These are phyloP conservation scores for Spinibarbus caldwelli DNA, from an alignment of 2,797 vertebrate species.

Conservation along the genomic window DNA sequence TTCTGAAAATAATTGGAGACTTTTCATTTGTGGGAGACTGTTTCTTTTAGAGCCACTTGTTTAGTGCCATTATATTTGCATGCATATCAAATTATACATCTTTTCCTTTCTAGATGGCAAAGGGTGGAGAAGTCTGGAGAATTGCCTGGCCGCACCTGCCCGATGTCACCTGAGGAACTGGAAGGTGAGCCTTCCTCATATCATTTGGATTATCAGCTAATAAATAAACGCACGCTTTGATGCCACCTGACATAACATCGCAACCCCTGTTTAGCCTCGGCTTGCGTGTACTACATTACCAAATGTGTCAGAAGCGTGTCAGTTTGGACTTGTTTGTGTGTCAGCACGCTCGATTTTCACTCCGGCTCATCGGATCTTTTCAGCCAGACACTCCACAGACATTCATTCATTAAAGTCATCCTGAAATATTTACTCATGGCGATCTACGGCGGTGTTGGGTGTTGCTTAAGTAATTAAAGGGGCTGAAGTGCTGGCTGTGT, in stretches of 20 bases:
- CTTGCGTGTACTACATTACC: slow-evolving; percentile 1
- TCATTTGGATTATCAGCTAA: not conserved
- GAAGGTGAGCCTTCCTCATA: slow-evolving; percentile 71
- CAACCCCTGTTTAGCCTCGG: not conserved
- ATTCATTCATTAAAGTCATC: slow-evolving; percentile 66
- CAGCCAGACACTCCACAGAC: slow-evolving; percentile 60
- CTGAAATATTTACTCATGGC: slow-evolving; percentile 73
- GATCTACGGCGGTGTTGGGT: slow-evolving; percentile 62
- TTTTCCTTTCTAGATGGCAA: slow-evolving; percentile 71
- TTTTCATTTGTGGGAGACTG: not conserved
- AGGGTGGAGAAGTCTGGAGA: slow-evolving; percentile 64
- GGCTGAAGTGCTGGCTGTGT: slow-evolving; percentile 59
- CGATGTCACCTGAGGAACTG: slow-evolving; percentile 73
- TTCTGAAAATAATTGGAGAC: not conserved
- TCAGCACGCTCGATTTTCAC: slow-evolving; percentile 58
- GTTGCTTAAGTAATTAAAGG: slow-evolving; percentile 73
- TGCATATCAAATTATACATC: not conserved
- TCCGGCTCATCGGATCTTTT: slow-evolving; percentile 58
- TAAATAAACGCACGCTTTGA: slow-evolving; percentile 11
- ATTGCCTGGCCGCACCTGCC: slow-evolving; percentile 53
- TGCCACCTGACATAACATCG: slow-evolving; percentile 4
- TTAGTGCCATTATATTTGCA: not conserved
- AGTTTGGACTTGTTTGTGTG: slow-evolving; percentile 38
- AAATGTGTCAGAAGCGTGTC: slow-evolving; percentile 6
- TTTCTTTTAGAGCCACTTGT: not conserved